phyloP scores from a whole-genome alignment of 2,888 invertebrate genomes.

The Melipona bicolor region DNA sequence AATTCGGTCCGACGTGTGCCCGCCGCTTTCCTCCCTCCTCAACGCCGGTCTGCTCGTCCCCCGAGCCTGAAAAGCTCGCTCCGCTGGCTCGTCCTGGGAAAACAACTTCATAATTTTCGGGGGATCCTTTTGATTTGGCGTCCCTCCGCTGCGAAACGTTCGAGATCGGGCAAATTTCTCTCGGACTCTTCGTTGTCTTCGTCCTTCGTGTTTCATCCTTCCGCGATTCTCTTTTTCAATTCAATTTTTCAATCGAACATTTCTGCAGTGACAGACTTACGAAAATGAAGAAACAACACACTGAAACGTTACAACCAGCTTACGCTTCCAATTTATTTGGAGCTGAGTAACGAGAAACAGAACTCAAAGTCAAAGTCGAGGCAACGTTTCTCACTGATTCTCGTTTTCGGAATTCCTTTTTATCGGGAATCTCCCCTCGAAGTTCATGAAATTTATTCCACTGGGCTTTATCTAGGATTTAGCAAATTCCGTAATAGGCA shows the following conservation, averaged over 20 bases:
- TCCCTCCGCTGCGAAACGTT: slow-evolving; percentile 33
- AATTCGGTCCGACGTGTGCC: slow-evolving; percentile 67
- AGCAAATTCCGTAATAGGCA: too few relatives aligned
- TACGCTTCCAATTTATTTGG: too few relatives aligned
- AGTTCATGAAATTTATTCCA: neutral
- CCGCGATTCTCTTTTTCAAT: neutral
- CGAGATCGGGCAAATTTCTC: slow-evolving; percentile 18
- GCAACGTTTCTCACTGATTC: too few relatives aligned
- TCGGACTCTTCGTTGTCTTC: slow-evolving; percentile 11
- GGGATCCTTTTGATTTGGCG: slow-evolving; percentile 53
- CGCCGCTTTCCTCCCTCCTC: neutral
- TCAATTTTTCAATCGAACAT: too few relatives aligned
- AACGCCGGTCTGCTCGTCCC: slow-evolving; percentile 10
- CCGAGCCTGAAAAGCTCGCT: slow-evolving; percentile 42
- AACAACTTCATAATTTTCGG: slow-evolving; percentile 68
- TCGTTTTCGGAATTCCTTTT: too few relatives aligned
- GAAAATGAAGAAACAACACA: too few relatives aligned
- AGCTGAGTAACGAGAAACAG: too few relatives aligned
- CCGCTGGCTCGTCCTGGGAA: slow-evolving; percentile 38
- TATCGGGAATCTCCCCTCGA: neutral
- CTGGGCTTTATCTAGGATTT: too few relatives aligned
- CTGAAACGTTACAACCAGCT: too few relatives aligned
- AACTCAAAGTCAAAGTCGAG: too few relatives aligned
- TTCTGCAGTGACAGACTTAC: too few relatives aligned
- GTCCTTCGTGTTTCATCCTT: neutral